Evolutionary conservation across 2,113 vertebrate genomes (phyloP), one percentile per base, ranked within the genome.

Genomic region (Catharus fuscescens): DNA sequence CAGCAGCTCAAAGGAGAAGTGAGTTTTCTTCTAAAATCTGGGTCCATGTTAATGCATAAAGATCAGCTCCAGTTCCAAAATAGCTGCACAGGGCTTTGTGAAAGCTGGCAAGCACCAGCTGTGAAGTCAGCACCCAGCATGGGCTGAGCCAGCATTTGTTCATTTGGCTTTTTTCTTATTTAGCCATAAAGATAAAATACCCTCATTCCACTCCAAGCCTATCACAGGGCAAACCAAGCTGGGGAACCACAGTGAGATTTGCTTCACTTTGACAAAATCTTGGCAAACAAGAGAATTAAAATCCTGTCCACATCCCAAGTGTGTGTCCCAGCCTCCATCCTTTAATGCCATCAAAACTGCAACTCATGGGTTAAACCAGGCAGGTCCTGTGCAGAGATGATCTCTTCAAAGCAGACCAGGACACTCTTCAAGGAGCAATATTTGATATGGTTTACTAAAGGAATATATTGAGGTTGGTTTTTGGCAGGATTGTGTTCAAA

Each of bases 61-160:
- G 86, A 94, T 85, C 92, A 82, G 88, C 52, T 74, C 76, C 52
- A 56, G 40, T 64, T 96, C 90, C 82, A 86, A 85, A 96, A 96
- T 88, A 96, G 62, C 94, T 81, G 14, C 77, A 32, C 10, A 5
- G 44, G 59, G 82, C 80, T 94, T 84, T 80, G 76, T 83, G 74
- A 38, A 62, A 80, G 61, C 14, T 2, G 0, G n/a, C 45, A 24
- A 38, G 76, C 67, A 67, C 76, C 0, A 2, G 79, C 88, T 94
- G 82, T 40, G 74, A 88, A 90, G 67, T 69, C 87, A 83, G 85
- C 0, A 0, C 88, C 40, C 94, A 91, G 89, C 91, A 18, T 52
- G 70, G 73, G 70, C 69, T 0, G 2, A 70, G 72, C 11, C 45
- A 54, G 7, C 38, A n/a, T 80, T 88, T 86, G 90, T 64, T 94